Evolutionary conservation across 2,113 vertebrate genomes (phyloP).

Genomic region (Pachyramphus minor): DNA sequence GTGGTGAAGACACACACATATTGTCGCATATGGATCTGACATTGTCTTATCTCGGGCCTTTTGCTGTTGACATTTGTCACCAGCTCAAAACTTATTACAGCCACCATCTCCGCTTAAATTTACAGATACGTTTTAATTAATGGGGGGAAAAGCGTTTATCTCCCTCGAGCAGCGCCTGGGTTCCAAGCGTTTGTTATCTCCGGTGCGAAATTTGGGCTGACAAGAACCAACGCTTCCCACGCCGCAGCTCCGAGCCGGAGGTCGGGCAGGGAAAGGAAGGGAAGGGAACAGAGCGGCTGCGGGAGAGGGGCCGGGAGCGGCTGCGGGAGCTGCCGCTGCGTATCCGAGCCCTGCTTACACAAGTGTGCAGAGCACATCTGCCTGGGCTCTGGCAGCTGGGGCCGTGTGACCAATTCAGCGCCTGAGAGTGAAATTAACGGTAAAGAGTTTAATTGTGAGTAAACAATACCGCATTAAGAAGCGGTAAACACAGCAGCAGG

Average conservation of each 20-base stretch:
- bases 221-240: conserved; percentile 77
- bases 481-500: conserved; percentile 74
- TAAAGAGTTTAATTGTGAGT: conserved; percentile 80
- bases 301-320: neutral
- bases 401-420: conserved; percentile 68
- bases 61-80: conserved; percentile 7
- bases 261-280: neutral
- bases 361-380: conserved; percentile 76
- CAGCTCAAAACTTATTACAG: conserved; percentile 7
- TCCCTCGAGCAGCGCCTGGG: conserved; percentile 73
- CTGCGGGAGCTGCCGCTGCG: conserved; percentile 34
- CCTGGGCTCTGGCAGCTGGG: conserved; percentile 55
- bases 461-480: conserved; percentile 77
- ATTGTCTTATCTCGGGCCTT: neutral
- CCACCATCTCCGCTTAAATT: conserved; percentile 50
- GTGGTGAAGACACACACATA: neutral
- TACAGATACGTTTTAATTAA: conserved; percentile 68
- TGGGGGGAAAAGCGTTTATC: conserved; percentile 67
- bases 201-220: conserved; percentile 83
- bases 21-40: neutral
- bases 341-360: conserved; percentile 69
- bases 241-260: conserved; percentile 23
- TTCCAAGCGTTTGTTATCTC: conserved; percentile 78
- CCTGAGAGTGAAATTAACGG: conserved; percentile 76
- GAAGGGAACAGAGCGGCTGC: neutral